Conservation (phyloP, 1,140 invertebrate species). For the Nomia melanderi region DNA sequence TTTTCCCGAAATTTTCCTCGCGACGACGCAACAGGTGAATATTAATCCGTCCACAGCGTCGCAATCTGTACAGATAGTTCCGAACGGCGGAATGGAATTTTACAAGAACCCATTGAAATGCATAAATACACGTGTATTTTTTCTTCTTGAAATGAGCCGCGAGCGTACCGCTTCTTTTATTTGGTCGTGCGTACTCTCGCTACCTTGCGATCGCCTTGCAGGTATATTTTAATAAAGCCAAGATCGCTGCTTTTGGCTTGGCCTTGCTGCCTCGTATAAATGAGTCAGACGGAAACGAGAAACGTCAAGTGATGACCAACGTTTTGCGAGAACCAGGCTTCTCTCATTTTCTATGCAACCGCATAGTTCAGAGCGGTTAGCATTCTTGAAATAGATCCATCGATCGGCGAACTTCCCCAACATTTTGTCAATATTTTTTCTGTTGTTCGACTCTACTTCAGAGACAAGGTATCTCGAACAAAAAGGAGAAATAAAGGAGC, state of each 20-base stretch:
- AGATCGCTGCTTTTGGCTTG: conserved; percentile 61
- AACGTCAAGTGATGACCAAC: conserved; percentile 55
- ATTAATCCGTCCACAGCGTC: not conserved
- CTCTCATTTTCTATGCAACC: conserved; percentile 30
- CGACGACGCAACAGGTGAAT: not conserved
- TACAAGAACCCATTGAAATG: conserved; percentile 25
- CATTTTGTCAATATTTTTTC: too few species aligned
- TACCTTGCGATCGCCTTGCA: conserved; percentile 43
- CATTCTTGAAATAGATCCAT: conserved; percentile 15
- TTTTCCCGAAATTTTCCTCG: not conserved
- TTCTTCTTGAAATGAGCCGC: not conserved
- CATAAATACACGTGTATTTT: not conserved
- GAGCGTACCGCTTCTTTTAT: conserved; percentile 13
- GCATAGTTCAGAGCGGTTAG: not conserved
- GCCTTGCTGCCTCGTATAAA: conserved; percentile 57
- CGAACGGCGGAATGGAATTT: conserved; percentile 3
- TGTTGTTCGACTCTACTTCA: too few species aligned
- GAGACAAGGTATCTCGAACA: too few species aligned
- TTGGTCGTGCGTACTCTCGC: conserved; percentile 15
- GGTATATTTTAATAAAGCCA: conserved; percentile 56
- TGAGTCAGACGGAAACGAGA: conserved; percentile 64
- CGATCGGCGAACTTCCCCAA: not conserved
- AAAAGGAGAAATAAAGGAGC: too few species aligned
- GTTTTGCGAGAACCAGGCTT: conserved; percentile 41
- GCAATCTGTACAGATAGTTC: not conserved